Evolutionary conservation across 2,113 vertebrate species (phyloP), one percentile per base, ranked within the genome.

Genomic region (Panthera uncia): DNA sequence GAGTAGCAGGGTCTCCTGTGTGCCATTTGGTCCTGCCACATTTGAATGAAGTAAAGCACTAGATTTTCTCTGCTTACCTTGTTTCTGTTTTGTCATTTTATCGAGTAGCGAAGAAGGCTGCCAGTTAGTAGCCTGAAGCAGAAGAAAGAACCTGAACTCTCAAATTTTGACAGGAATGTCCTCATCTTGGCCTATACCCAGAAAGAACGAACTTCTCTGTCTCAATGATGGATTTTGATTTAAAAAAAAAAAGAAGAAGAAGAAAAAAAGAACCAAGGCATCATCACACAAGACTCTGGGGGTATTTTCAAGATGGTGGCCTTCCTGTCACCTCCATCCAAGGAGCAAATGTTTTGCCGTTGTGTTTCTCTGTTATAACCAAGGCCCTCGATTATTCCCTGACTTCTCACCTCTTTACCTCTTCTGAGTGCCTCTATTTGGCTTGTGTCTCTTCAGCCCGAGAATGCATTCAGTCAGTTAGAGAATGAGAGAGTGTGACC

Each of bases 291-390:
- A 89, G 57, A 29, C n/a, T 80, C 38, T 27, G 52, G 36, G 50
- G 29, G 12, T 36, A 76, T 81, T 93, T 95, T 91, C 81, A 97
- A 91, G 91, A 78, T 25, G 11, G 31, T 65, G 45, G 33, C 52
- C 61, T 69, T 90, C 80, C 66, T 89, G 61, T 66, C 45, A 82
- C 38, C 82, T 89, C 38, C 33, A 38, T 65, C 23, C 66, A 65
- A 90, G 65, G 68, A 93, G 73, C 38, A 79, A 86, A 86, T 57
- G 19, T n/a, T 81, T 81, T 94, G 76, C 81, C 73, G 66, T 48
- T 52, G 45, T 82, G 16, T 29, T 89, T 95, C 57, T 55, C 73
- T 94, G 66, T 96, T 66, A 33, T 19, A 61, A 92, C 94, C 73
- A 97, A 96, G 79, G 25, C 74, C 27, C 38, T 36, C 2, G 23